These are phyloP conservation scores for Rhinichthys osculus DNA, from an alignment of 2,797 vertebrate genomes.

Conservation along the genomic window DNA sequence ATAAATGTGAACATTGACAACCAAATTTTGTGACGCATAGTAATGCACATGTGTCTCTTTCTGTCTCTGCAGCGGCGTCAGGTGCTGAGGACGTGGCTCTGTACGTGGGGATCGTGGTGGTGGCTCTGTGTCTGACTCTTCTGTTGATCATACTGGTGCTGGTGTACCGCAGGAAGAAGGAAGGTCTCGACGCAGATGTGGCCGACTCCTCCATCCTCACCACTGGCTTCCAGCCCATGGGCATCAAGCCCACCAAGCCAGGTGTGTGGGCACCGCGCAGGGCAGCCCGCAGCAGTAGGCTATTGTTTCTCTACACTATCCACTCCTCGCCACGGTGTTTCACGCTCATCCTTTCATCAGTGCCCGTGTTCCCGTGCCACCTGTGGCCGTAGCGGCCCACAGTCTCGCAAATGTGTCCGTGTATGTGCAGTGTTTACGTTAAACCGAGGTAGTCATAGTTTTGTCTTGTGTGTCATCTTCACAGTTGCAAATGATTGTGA, in stretches of 20 bases:
- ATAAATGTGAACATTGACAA: not conserved
- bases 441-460: constrained; percentile 8
- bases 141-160: constrained; percentile 91
- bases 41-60: constrained; percentile 2
- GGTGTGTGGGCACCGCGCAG: constrained; percentile 85
- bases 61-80: constrained; percentile 75
- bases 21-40: not conserved
- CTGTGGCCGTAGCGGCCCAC: not conserved
- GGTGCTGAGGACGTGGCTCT: constrained; percentile 92
- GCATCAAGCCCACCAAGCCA: constrained; percentile 98
- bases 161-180: constrained; percentile 94
- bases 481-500: not conserved
- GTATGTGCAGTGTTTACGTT: constrained; percentile 42
- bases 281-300: constrained; percentile 83
- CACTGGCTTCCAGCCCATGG: constrained; percentile 98
- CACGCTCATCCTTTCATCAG: constrained; percentile 46
- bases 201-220: constrained; percentile 98
- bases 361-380: constrained; percentile 47
- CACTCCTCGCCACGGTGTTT: constrained; percentile 52
- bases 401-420: constrained; percentile 18
- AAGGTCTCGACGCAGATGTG: constrained; percentile 92
- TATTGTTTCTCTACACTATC: constrained; percentile 76
- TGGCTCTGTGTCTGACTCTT: constrained; percentile 92
- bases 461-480: constrained; percentile 16
- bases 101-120: constrained; percentile 92